Evolutionary conservation across 2,113 vertebrate species (phyloP).

Genomic region (Stictonetta naevosa): DNA sequence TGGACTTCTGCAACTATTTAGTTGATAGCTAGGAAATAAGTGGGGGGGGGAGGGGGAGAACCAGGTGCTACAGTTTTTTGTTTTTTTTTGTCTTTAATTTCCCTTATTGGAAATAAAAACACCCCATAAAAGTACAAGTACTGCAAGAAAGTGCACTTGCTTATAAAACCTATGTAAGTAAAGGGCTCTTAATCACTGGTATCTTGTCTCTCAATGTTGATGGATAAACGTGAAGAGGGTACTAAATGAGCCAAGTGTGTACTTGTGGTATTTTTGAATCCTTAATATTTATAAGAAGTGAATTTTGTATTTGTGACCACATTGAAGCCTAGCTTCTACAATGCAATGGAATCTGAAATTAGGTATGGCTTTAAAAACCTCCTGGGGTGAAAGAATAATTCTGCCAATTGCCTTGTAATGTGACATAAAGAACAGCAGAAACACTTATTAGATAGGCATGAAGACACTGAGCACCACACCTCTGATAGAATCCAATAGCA

Average conservation of each 20-base stretch:
- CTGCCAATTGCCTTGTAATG: not conserved
- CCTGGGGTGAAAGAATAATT: not conserved
- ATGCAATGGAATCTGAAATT: not conserved
- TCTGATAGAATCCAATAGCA: not conserved
- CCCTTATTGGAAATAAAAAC: not conserved
- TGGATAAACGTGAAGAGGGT: not conserved
- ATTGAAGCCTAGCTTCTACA: not conserved
- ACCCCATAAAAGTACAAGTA: not conserved
- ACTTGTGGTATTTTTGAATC: slow-evolving; percentile 14
- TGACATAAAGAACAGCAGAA: not conserved
- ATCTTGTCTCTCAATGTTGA: not conserved
- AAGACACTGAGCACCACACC: not conserved
- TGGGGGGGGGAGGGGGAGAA: not conserved
- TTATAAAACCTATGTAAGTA: not conserved
- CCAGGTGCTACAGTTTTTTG: not conserved
- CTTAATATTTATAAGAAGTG: not conserved
- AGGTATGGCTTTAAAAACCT: not conserved
- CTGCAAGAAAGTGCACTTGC: not conserved
- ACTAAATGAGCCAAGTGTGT: not conserved
- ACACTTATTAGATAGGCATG: not conserved
- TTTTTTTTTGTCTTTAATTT: not conserved
- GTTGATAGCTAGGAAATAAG: not conserved
- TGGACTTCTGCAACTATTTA: not conserved
- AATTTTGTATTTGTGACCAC: not conserved
- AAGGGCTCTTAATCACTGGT: not conserved